Base-by-base conservation (phyloP, 2,888 invertebrate genomes). In the Netelia virgata region DNA sequence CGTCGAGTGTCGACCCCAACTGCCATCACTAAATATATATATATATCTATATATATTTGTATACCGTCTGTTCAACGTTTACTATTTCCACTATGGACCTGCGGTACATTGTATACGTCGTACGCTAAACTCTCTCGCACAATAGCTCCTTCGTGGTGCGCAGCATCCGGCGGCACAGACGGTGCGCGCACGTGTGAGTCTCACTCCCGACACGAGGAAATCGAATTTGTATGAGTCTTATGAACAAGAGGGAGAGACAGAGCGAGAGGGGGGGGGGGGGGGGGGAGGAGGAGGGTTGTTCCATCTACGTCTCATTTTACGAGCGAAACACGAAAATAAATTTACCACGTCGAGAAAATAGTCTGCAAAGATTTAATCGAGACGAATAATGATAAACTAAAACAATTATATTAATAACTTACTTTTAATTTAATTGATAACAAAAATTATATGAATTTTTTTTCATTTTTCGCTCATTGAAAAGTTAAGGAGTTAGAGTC, bases 111-210 rank as follows among this genome's bases (percentile, higher is more conserved):
- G 10, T 28, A 57, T 23, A 68, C 47, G 36, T 14, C 14, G 14
- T 57, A 57, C 16, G 3, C 20, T 23, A 20, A 47, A 47, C 47
- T 55, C 2, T 28, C 14, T 23, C 1, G n/a, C 36, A 66, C 79
- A 73, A 80, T 66, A 57, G 47, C 23, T 28, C 18, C 50, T 50
- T 14, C 18, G 41, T 68, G 73, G 66, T 50, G 36, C 80, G 66
- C 80, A 80, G 73, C 80, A 80, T 80, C 66, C 80, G 8, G 10
- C 10, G 23, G 11, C 14, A 47, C 59, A 36, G 28, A 36, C 23
- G 23, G n/a, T 11, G 41, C 5, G 6, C 5, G 47, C 11, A 20
- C 18, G n/a, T 47, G 74, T 43, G 55, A 18, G 73, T 47, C 76
- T 63, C 50, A 14, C 47, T 14, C 14, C 3, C 14, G 14, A 55